Conservation (phyloP, 2,888 invertebrate species). For the Dynastes tityus region DNA sequence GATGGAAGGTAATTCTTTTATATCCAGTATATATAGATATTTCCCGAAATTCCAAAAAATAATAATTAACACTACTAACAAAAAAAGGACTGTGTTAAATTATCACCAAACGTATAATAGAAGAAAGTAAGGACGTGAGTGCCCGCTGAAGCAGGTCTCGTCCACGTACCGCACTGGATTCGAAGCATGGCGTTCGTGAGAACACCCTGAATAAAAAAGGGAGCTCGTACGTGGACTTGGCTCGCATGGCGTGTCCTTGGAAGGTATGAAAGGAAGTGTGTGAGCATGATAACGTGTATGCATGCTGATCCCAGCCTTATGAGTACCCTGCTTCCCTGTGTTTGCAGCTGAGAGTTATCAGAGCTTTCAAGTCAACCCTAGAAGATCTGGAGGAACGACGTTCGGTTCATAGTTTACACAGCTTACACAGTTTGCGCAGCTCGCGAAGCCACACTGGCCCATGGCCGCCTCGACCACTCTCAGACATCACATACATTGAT, state of each 20-base stretch:
- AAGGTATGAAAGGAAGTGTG: conserved; percentile 52
- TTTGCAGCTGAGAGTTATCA: conserved; percentile 99
- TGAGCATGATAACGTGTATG: conserved; percentile 62
- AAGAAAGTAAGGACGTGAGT: conserved; percentile 55
- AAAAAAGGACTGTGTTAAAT: conserved; percentile 54
- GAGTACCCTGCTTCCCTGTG: conserved; percentile 75
- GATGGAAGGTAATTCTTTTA: no score
- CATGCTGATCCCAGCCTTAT: conserved; percentile 69
- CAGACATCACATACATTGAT: conserved; percentile 84
- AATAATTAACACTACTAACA: conserved; percentile 21
- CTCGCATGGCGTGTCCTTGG: conserved; percentile 48
- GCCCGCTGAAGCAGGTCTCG: conserved; percentile 55
- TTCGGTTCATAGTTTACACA: conserved; percentile 97
- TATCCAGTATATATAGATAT: no score
- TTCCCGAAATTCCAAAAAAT: not conserved
- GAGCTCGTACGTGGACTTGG: conserved; percentile 52
- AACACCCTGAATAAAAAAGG: not conserved
- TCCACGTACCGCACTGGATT: conserved; percentile 49
- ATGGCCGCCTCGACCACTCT: conserved; percentile 77
- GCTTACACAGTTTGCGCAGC: conserved; percentile 88
- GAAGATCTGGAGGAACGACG: conserved; percentile 99
- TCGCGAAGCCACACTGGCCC: conserved; percentile 84
- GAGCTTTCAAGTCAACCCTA: conserved; percentile 99
- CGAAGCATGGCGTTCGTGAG: conserved; percentile 9
- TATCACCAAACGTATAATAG: conserved; percentile 58